Conservation (phyloP, 2,888 invertebrate species). For the Lordiphosa fenestrarum region DNA sequence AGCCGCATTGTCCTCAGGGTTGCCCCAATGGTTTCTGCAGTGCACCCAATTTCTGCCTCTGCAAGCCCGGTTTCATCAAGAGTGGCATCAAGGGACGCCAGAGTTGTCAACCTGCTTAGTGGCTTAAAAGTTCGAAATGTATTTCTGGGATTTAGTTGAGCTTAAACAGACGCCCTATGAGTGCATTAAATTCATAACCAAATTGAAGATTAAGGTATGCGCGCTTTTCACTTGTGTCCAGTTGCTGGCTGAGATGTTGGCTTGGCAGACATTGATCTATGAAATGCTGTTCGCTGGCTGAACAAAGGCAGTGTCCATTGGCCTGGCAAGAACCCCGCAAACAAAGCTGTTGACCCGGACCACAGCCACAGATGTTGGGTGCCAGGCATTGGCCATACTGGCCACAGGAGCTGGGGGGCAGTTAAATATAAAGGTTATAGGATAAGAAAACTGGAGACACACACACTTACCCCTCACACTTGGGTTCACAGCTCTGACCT, state of each 20-base stretch:
- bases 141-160: conserved; percentile 30
- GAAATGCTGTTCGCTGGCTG: conserved; percentile 58
- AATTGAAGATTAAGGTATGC: conserved; percentile 54
- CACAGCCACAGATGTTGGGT: conserved; percentile 79
- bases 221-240: conserved; percentile 45
- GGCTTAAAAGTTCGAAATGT: conserved; percentile 1
- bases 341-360: conserved; percentile 57
- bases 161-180: conserved; percentile 68
- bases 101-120: conserved; percentile 81
- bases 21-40: conserved; percentile 88
- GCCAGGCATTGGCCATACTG: conserved; percentile 73
- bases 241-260: conserved; percentile 32
- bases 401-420: conserved; percentile 68
- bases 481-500: conserved; percentile 72
- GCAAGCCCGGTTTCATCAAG: conserved; percentile 84
- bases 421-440: no score
- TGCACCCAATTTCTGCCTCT: conserved; percentile 87
- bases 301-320: conserved; percentile 66
- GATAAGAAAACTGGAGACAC: no score
- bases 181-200: conserved; percentile 65
- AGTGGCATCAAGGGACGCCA: conserved; percentile 81
- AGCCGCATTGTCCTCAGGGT: conserved; percentile 85
- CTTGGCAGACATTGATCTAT: conserved; percentile 65
- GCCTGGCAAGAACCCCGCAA: conserved; percentile 60
- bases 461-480: conserved; percentile 71